Percentiles rank a stretch among this genome's conserved stretches.
Evolutionary conservation across 2,888 invertebrate genomes (phyloP).

Genomic region (Fragum sueziense): DNA sequence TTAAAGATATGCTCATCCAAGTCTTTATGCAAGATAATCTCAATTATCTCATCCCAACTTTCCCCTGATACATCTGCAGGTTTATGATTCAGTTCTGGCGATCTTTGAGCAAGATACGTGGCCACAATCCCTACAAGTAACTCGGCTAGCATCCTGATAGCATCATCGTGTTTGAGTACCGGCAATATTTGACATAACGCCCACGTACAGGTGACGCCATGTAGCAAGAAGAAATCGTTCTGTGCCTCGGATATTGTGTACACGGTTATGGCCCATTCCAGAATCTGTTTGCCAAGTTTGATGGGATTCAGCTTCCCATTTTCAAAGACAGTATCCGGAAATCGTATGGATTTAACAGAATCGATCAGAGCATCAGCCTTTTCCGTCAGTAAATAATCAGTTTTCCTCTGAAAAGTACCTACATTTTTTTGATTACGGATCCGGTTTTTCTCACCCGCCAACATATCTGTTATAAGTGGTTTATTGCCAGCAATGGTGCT

Average conservation of each 20-base stretch:
- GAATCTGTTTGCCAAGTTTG: slow-evolving; percentile 29
- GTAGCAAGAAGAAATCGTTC: slow-evolving; percentile 59
- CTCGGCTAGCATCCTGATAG: slow-evolving; percentile 32
- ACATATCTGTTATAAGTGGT: slow-evolving; percentile 21
- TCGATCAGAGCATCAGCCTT: slow-evolving; percentile 40
- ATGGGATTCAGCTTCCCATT: slow-evolving; percentile 28
- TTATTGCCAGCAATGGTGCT: slow-evolving; percentile 16
- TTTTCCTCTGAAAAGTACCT: slow-evolving; percentile 46
- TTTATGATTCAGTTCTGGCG: slow-evolving; percentile 28
- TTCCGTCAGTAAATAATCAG: slow-evolving; percentile 30
- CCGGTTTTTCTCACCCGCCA: slow-evolving; percentile 31
- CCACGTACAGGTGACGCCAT: slow-evolving; percentile 59
- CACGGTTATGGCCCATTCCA: slow-evolving; percentile 40
- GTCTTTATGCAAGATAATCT: slow-evolving; percentile 22
- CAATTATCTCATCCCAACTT: slow-evolving; percentile 43
- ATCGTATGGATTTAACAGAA: slow-evolving; percentile 35
- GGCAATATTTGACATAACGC: slow-evolving; percentile 42
- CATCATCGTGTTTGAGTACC: slow-evolving; percentile 33
- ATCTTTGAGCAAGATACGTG: slow-evolving; percentile 39
- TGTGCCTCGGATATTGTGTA: slow-evolving; percentile 32
- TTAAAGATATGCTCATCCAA: slow-evolving; percentile 59
- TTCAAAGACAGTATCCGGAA: slow-evolving; percentile 16
- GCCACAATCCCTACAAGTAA: slow-evolving; percentile 45
- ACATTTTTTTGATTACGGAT: slow-evolving; percentile 27
- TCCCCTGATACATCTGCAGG: neutral